phyloP scores from a whole-genome alignment of 2,113 vertebrate genomes.

The Chaetura pelagica region DNA sequence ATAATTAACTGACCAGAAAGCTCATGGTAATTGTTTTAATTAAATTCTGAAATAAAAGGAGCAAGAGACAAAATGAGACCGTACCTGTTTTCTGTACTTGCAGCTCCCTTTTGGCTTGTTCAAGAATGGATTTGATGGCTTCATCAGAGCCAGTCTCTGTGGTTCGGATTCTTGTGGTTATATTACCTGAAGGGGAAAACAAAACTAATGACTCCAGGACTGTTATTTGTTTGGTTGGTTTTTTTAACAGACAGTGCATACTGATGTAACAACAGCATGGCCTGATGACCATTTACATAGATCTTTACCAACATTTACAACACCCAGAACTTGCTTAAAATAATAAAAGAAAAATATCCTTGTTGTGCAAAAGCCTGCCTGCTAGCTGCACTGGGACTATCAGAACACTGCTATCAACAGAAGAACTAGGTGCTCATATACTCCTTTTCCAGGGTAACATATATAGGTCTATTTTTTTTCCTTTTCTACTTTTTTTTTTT shows the following conservation, averaged over 20 bases:
- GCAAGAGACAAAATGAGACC: neutral
- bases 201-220: constrained; percentile 30
- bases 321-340: neutral
- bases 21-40: constrained; percentile 47
- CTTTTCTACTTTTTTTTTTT: fast-evolving
- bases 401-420: neutral
- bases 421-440: neutral
- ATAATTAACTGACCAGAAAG: constrained; percentile 52
- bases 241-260: neutral
- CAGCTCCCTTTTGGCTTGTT: constrained; percentile 95
- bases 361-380: neutral
- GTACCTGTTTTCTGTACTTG: constrained; percentile 95
- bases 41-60: neutral
- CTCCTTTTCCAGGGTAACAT: neutral
- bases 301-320: neutral
- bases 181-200: constrained; percentile 85
- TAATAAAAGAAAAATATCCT: neutral
- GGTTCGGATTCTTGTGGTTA: constrained; percentile 90
- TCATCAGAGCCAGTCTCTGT: constrained; percentile 92
- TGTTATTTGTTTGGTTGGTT: neutral
- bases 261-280: neutral
- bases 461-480: neutral
- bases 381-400: neutral
- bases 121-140: constrained; percentile 96
- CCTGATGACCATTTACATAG: neutral